These are phyloP conservation scores for Hemibagrus wyckioides DNA, from an alignment of 2,113 vertebrate species.

Conservation along the genomic window DNA sequence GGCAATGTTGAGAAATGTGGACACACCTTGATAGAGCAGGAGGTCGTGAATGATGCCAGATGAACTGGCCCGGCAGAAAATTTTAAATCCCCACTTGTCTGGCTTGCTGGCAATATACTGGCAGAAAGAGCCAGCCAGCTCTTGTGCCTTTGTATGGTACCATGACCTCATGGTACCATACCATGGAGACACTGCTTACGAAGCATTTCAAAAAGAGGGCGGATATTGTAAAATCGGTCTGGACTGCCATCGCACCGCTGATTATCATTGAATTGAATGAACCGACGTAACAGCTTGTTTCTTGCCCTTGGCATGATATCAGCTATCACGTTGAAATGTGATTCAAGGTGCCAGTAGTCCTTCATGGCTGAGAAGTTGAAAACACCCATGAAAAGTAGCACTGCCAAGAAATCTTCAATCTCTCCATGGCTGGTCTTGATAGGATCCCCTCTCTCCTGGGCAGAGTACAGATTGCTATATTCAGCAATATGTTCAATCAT, in stretches of 20 bases:
- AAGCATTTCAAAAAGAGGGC: constrained; percentile 48
- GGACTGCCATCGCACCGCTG: constrained; percentile 11
- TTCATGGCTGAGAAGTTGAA: constrained; percentile 37
- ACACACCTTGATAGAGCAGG: constrained; percentile 27
- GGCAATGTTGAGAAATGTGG: constrained; percentile 35
- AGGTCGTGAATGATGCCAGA: constrained; percentile 44
- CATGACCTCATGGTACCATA: constrained; percentile 48
- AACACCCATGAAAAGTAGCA: constrained; percentile 42
- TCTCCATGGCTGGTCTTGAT: constrained; percentile 46
- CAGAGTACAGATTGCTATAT: constrained; percentile 49
- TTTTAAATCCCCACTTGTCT: constrained; percentile 38
- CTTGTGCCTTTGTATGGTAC: constrained; percentile 39
- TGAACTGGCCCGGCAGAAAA: constrained; percentile 40
- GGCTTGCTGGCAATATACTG: constrained; percentile 41
- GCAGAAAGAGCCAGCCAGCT: constrained; percentile 2
- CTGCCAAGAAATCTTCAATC: constrained; percentile 41
- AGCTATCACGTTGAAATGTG: constrained; percentile 31
- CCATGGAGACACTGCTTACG: constrained; percentile 48
- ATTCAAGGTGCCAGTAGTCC: constrained; percentile 45
- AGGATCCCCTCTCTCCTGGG: constrained; percentile 43
- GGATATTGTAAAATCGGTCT: constrained; percentile 49
- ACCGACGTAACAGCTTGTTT: constrained; percentile 18
- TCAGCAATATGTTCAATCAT: constrained; percentile 47
- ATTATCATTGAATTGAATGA: constrained; percentile 50
- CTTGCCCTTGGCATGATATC: constrained; percentile 42